Base-by-base conservation (phyloP, 1,140 invertebrate genomes). In the Rhopalosiphum padi region DNA sequence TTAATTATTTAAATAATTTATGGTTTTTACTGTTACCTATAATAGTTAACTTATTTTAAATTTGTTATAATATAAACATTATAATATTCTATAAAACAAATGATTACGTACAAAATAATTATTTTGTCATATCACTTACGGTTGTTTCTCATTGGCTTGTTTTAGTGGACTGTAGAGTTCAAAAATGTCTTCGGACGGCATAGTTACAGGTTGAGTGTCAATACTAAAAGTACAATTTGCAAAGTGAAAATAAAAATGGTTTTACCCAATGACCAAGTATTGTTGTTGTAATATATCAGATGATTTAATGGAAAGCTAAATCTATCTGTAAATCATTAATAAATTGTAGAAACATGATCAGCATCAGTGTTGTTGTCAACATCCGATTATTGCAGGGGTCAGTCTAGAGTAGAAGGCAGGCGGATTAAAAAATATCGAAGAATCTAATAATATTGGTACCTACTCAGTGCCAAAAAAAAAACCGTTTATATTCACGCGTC, bases 131-230 rank as follows among this genome's bases (percentile, higher is more conserved):
- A 30, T 86, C 22, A 93, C 91, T 93, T 93, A 93, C 91, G 30
- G 15, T 37, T 93, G 30, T 37, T 93, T 53, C n/a, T 86, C 35
- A 41, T 86, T 21, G 89, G 6, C 37, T 37, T 86, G 91, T 30
- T 37, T 55, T 22, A 85, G 35, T 55, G 77, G 48, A 51, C 35
- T 93, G 82, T 53, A 93, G 25, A 93, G 91, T 86, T 93, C 91
- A 85, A 93, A 93, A 86, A 85, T 85, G n/a, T 93, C 82, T 85
- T 35, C 41, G 25, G 91, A 53, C 35, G 35, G 35, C 91, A 93
- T 93, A 21, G 91, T 93, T 41, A 86, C n/a, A 5, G 25, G 15
- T 55, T 37, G 11, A 86, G 60, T 11, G 25, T 35, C 88, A 41
- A 22, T 23, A 9, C 87, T 35, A 41, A 53, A 15, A 37, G 11